Percentiles rank a stretch among this genome's conserved stretches.
Conservation (phyloP, 2,113 vertebrate genomes). For the western clawed frog (Xenopus tropicalis) region DNA sequence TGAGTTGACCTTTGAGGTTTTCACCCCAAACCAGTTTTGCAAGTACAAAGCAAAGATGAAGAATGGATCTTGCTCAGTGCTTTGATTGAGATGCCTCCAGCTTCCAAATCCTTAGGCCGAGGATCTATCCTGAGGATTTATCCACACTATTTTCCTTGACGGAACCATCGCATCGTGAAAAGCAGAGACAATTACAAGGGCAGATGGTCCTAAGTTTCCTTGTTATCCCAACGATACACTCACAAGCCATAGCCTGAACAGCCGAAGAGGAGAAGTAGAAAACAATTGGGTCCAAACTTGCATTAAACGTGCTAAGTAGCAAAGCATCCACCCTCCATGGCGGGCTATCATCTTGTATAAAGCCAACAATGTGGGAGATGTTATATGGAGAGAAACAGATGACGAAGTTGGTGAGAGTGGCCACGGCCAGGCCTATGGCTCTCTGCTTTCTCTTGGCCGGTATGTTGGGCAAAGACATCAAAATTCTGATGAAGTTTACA, state of each 20-base stretch:
- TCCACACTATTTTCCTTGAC: conserved; percentile 4
- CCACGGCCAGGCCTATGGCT: conserved; percentile 55
- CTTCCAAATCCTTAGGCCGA: background rate
- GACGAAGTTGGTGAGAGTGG: conserved; percentile 58
- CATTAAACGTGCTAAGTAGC: conserved; percentile 78
- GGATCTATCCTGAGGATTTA: conserved; percentile 11
- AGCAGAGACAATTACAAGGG: background rate
- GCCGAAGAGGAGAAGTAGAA: conserved; percentile 83
- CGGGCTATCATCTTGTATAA: conserved; percentile 55
- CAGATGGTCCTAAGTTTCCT: background rate
- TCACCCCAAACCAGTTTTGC: too few relatives aligned
- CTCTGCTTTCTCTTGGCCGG: conserved; percentile 49
- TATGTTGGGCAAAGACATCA: conserved; percentile 57
- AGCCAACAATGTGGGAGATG: conserved; percentile 80
- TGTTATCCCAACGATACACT: conserved; percentile 25
- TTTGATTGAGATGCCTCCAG: too few relatives aligned
- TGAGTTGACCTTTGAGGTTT: too few relatives aligned
- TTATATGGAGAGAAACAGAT: conserved; percentile 79
- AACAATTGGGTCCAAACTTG: conserved; percentile 80
- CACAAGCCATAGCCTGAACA: conserved; percentile 59
- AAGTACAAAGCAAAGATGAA: too few relatives aligned
- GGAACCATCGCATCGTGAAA: background rate
- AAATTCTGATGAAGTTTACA: conserved; percentile 55
- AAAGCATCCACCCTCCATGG: conserved; percentile 71
- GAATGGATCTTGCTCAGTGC: too few relatives aligned